Percentiles rank a stretch among this genome's conserved stretches.
Conservation (phyloP, 2,888 invertebrate species). For the Linyphia triangularis region DNA sequence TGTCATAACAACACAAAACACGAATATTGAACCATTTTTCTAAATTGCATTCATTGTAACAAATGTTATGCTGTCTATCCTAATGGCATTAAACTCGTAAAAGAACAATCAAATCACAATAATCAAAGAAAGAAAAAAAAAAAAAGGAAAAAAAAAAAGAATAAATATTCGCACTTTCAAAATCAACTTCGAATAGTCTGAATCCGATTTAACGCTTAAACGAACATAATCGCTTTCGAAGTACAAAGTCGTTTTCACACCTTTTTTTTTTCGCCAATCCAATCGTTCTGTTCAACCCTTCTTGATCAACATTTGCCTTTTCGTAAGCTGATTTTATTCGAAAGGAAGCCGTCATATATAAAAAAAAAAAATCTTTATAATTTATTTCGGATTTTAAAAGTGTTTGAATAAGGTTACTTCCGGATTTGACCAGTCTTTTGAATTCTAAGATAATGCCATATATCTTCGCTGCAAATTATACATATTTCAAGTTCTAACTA, state of each 20-base stretch:
- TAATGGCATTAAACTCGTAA: background rate
- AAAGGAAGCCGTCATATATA: background rate
- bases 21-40: background rate
- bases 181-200: background rate
- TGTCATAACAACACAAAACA: too few relatives aligned
- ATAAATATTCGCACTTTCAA: background rate
- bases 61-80: background rate
- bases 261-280: background rate
- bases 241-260: background rate
- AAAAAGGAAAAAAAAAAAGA: background rate
- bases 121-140: background rate
- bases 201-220: slow-evolving; percentile 29
- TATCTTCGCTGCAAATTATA: too few relatives aligned
- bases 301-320: too few relatives aligned
- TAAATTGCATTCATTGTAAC: background rate
- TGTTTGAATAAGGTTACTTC: background rate
- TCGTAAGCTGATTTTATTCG: background rate
- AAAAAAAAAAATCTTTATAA: too few relatives aligned
- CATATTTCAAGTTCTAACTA: too few relatives aligned
- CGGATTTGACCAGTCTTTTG: background rate
- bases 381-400: background rate
- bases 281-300: background rate
- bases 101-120: background rate
- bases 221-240: slow-evolving; percentile 9
- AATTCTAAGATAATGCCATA: too few relatives aligned